Conservation (phyloP, 2,113 vertebrate genomes). For the Dendropsophus ebraccatus region DNA sequence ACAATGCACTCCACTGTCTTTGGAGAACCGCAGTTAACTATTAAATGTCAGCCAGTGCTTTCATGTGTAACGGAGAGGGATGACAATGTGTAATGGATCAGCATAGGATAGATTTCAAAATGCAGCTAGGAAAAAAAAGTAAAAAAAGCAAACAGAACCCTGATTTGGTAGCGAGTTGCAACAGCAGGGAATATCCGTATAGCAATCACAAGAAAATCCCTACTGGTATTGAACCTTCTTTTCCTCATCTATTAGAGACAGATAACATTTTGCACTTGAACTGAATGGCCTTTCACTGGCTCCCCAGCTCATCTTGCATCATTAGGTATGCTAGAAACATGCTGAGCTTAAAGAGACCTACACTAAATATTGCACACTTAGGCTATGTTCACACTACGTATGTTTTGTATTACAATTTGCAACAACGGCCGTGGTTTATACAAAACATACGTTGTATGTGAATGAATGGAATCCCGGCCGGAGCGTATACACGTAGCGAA, state of each 20-base stretch:
- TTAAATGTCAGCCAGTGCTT: constrained; percentile 20
- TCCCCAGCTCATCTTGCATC: constrained; percentile 31
- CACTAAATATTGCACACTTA: background rate
- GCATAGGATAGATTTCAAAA: constrained; percentile 22
- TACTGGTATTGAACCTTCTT: background rate
- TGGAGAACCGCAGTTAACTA: background rate
- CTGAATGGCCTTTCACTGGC: background rate
- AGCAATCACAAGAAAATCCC: constrained; percentile 35
- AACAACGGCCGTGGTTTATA: too few relatives aligned
- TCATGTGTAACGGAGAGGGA: constrained; percentile 2
- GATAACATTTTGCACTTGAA: constrained; percentile 23
- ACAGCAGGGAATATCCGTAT: constrained; percentile 5
- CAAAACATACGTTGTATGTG: too few relatives aligned
- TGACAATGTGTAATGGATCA: constrained; percentile 1
- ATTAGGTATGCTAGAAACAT: constrained; percentile 6
- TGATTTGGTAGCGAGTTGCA: constrained; percentile 5
- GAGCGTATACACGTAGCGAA: too few relatives aligned
- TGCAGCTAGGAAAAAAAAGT: constrained; percentile 8
- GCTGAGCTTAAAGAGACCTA: background rate
- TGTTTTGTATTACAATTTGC: too few relatives aligned
- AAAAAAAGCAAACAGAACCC: background rate
- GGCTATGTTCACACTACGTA: too few relatives aligned
- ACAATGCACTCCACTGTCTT: constrained; percentile 18
- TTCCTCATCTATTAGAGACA: constrained; percentile 41
- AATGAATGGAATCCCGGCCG: too few relatives aligned